Base-by-base conservation (phyloP, 2,113 vertebrate species). In the Ceyx margarethae region DNA sequence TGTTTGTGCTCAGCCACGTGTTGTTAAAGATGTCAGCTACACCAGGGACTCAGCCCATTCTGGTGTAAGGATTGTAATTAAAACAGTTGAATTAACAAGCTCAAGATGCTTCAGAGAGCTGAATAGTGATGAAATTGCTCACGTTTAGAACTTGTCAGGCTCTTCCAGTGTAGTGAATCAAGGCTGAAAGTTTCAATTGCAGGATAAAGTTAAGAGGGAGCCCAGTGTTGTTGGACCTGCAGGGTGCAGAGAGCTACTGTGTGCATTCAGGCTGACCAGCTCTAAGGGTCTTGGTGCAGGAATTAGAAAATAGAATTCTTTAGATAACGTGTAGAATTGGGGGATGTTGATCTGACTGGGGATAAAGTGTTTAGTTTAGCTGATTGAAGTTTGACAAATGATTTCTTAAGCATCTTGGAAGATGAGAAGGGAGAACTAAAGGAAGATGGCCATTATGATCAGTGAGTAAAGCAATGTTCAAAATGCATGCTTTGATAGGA, bases 371-470 rank as follows among this genome's bases (percentile, higher is more conserved):
- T 85, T 87, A 25, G 78, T 80, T 81, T 81, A 28, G 28, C 57
- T 85, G 62, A 50, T 37, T 58, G 69, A 94, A 89, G 67, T 50
- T 92, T 85, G 51, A 11, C 13, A 88, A 81, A 68, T 18, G 1
- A 23, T 88, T 86, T 90, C 66, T 58, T 90, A 83, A 92, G 75
- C 64, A 82, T 68, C 51, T 64, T 25, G 31, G 54, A 91, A 83
- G 48, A 71, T 81, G 46, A 77, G 43, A 82, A 77, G 23, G 66
- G 9, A 33, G 51, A 86, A 43, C 15, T 72, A 20, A 81, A 62
- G 28, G 22, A 35, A 89, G 22, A 37, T 72, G 46, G 18, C 23
- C 43, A 25, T 81, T 50, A 57, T 40, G 64, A 77, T 93, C 67
- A 87, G 45, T 15, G 43, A 37, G 50, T 65, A 77, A 80, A 90